Evolutionary conservation across 2,888 invertebrate species (phyloP).

Genomic region (Lucinisca nassula): DNA sequence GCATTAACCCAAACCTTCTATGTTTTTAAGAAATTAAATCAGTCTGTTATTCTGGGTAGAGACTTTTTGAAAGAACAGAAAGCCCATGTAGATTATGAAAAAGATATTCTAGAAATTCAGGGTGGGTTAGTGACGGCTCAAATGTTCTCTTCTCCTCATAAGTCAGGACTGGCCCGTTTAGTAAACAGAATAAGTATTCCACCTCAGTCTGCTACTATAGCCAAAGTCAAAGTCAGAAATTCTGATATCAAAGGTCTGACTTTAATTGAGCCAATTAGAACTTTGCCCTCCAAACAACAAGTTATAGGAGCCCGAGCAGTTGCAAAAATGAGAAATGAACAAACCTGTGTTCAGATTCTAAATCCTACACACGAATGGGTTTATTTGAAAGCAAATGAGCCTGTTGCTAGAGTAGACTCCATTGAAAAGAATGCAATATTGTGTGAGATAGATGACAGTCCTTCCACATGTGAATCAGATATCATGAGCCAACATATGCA

Average conservation of each 20-base stretch:
- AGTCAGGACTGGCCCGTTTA: not conserved
- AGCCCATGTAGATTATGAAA: not conserved
- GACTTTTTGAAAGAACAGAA: not conserved
- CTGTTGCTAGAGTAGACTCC: not conserved
- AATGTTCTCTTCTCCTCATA: not conserved
- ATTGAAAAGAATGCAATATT: not conserved
- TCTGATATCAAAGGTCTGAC: not conserved
- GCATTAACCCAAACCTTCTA: not conserved
- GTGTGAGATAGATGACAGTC: not conserved
- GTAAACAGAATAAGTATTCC: slow-evolving; percentile 14
- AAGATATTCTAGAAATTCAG: not conserved
- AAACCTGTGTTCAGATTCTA: not conserved
- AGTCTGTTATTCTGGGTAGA: not conserved
- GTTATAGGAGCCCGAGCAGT: slow-evolving; percentile 1
- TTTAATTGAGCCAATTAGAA: not conserved
- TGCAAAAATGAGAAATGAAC: not conserved
- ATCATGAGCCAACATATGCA: no score
- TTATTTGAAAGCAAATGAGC: slow-evolving; percentile 3
- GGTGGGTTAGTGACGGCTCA: not conserved
- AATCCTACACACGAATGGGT: not conserved
- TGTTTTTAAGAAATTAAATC: not conserved
- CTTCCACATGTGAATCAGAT: not conserved
- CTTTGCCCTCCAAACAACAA: not conserved
- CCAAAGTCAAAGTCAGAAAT: not conserved
- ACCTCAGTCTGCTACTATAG: not conserved